Percentiles rank a stretch among this genome's conserved stretches.
These are phyloP conservation scores for Drosophila sulfurigaster DNA, from an alignment of 1,140 invertebrate species.

Conservation along the genomic window DNA sequence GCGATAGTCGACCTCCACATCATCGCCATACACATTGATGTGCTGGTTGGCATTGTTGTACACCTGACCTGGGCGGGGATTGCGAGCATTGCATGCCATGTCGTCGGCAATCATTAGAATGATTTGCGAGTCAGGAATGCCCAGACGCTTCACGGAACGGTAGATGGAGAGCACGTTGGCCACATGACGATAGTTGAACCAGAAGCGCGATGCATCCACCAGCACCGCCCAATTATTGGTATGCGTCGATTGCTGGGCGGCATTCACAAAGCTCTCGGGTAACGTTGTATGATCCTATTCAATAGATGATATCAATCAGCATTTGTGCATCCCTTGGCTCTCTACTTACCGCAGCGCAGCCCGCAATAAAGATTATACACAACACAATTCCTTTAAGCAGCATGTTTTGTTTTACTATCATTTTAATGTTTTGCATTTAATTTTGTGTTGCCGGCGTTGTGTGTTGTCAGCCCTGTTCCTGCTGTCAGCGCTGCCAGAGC, in stretches of 20 bases:
- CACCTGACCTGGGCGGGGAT: slow-evolving; percentile 98
- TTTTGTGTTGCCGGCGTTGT: slow-evolving; percentile 20
- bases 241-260: slow-evolving; percentile 87
- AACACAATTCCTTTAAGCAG: slow-evolving; percentile 8
- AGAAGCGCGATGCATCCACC: slow-evolving; percentile 99
- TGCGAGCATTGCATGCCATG: slow-evolving; percentile 99
- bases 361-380: slow-evolving; percentile 4
- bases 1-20: slow-evolving; percentile 99
- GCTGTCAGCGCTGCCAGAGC: slow-evolving; percentile 32
- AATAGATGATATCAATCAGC: not conserved
- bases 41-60: slow-evolving; percentile 99
- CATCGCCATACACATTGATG: slow-evolving; percentile 99
- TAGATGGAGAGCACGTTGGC: slow-evolving; percentile 99
- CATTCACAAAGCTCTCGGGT: slow-evolving; percentile 72
- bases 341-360: not conserved
- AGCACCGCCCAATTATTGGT: slow-evolving; percentile 99
- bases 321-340: not conserved
- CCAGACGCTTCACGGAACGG: slow-evolving; percentile 97
- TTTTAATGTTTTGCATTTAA: slow-evolving; percentile 20
- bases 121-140: slow-evolving; percentile 98
- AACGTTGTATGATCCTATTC: slow-evolving; percentile 52
- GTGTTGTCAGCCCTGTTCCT: slow-evolving; percentile 26
- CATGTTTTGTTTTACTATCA: slow-evolving; percentile 3
- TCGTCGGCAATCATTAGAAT: slow-evolving; percentile 99
- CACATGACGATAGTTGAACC: slow-evolving; percentile 99